Conservation (phyloP, 2,797 vertebrate species). For the Lindbergichthys nudifrons region DNA sequence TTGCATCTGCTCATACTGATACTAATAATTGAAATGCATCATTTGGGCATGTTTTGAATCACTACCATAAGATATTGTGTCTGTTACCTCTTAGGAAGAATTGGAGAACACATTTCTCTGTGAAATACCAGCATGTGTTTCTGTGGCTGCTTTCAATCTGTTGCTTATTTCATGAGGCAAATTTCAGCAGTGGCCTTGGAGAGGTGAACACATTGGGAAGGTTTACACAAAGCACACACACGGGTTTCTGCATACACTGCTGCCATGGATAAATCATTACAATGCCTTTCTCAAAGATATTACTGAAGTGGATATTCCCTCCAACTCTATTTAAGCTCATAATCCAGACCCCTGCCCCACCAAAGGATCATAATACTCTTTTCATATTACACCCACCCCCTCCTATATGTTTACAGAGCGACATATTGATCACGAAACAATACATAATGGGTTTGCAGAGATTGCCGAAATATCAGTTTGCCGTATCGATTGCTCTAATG, state of each 20-base stretch:
- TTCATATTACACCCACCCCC: slow-evolving; percentile 27
- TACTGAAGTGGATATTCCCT: slow-evolving; percentile 39
- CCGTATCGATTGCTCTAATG: slow-evolving; percentile 76
- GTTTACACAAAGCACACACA: slow-evolving; percentile 61
- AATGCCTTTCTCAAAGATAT: slow-evolving; percentile 60
- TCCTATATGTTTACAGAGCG: slow-evolving; percentile 57
- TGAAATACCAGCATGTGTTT: slow-evolving; percentile 35
- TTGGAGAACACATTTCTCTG: slow-evolving; percentile 5
- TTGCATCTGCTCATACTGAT: slow-evolving; percentile 1
- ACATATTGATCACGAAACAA: slow-evolving; percentile 73
- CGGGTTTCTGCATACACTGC: slow-evolving; percentile 33
- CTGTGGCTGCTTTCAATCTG: slow-evolving; percentile 31
- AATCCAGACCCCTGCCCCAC: slow-evolving; percentile 46
- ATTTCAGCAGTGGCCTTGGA: slow-evolving; percentile 57
- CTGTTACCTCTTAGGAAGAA: slow-evolving; percentile 17
- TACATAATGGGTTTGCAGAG: slow-evolving; percentile 72
- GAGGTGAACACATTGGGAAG: slow-evolving; percentile 37
- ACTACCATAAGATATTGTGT: slow-evolving; percentile 36
- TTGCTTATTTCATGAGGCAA: slow-evolving; percentile 39
- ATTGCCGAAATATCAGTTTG: slow-evolving; percentile 76
- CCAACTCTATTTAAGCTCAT: slow-evolving; percentile 46
- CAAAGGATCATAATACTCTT: slow-evolving; percentile 27
- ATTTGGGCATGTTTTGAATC: slow-evolving; percentile 37
- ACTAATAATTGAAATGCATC: slow-evolving; percentile 35
- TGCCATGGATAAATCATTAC: slow-evolving; percentile 47